Percentiles rank a stretch among this genome's conserved stretches.
Conservation (phyloP, 1,140 invertebrate species). For the Cotesia vestalis region DNA sequence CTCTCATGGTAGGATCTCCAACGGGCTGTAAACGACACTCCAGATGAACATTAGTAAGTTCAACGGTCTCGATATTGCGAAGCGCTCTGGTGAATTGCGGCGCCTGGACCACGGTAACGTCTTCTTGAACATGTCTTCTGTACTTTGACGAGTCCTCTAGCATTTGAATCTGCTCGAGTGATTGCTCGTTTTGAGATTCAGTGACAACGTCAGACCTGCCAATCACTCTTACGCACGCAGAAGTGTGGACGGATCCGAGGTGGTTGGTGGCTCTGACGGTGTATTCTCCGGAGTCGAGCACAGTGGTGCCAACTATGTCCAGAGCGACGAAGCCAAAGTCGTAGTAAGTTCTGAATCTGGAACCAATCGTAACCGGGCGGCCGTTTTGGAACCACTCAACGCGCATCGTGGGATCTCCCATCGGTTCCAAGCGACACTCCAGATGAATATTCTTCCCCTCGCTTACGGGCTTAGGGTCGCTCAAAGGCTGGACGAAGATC, state of each 20-base stretch:
- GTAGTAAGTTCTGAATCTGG: conserved; percentile 92
- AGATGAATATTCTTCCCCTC: conserved; percentile 93
- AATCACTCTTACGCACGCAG: conserved; percentile 86
- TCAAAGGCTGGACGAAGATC: conserved; percentile 85
- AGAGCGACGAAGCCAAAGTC: conserved; percentile 93
- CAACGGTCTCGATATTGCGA: conserved; percentile 90
- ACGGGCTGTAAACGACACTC: conserved; percentile 93
- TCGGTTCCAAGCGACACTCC: conserved; percentile 89
- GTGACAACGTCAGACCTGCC: conserved; percentile 86
- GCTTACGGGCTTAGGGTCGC: conserved; percentile 81
- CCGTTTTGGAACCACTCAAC: conserved; percentile 97
- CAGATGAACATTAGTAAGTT: conserved; percentile 91
- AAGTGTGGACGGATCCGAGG: conserved; percentile 90
- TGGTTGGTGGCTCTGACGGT: conserved; percentile 92
- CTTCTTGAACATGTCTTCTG: conserved; percentile 76
- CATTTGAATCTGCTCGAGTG: conserved; percentile 92
- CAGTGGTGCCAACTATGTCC: conserved; percentile 87
- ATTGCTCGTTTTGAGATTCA: conserved; percentile 94
- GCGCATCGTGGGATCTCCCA: conserved; percentile 94
- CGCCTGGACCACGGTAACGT: conserved; percentile 80
- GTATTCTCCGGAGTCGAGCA: conserved; percentile 92
- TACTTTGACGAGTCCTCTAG: conserved; percentile 87
- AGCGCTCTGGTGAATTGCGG: conserved; percentile 88
- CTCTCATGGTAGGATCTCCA: conserved; percentile 92
- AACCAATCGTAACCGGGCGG: conserved; percentile 84